These are phyloP conservation scores for Lipophrys pholis DNA, from an alignment of 2,113 vertebrate species.

Conservation along the genomic window DNA sequence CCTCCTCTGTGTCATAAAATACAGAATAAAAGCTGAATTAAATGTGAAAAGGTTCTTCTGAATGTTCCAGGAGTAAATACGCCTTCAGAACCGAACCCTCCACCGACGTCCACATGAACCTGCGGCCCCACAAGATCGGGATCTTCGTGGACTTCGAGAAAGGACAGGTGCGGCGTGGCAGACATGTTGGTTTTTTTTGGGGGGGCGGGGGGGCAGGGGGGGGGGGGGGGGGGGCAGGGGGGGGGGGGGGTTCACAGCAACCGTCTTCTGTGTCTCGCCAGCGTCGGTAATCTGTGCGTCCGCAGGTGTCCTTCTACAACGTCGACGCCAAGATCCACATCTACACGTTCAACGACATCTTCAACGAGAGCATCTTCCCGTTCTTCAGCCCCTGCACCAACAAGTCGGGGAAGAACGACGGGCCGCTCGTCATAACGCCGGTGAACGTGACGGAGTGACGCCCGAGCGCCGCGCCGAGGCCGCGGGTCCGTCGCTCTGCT, in stretches of 20 bases:
- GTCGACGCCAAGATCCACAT: slow-evolving; percentile 71
- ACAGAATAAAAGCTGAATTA: no score
- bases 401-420: slow-evolving; percentile 71
- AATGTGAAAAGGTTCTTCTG: no score
- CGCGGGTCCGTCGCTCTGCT: no score
- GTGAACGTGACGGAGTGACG: slow-evolving; percentile 34
- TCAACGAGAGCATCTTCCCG: slow-evolving; percentile 80
- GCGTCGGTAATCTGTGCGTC: not conserved
- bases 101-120: slow-evolving; percentile 47
- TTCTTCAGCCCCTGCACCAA: slow-evolving; percentile 86
- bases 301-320: slow-evolving; percentile 81
- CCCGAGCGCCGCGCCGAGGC: no score
- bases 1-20: no score
- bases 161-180: slow-evolving; percentile 63
- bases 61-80: slow-evolving; percentile 64
- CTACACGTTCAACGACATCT: slow-evolving; percentile 77
- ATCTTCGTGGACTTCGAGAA: slow-evolving; percentile 77
- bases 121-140: slow-evolving; percentile 62
- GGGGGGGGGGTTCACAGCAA: no score
- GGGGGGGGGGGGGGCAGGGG: no score
- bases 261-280: no score
- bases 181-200: not conserved
- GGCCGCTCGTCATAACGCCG: slow-evolving; percentile 72
- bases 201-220: no score
- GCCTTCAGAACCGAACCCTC: slow-evolving; percentile 63